Base-by-base conservation (phyloP, 1,140 invertebrate species). In the Fopius arisanus region DNA sequence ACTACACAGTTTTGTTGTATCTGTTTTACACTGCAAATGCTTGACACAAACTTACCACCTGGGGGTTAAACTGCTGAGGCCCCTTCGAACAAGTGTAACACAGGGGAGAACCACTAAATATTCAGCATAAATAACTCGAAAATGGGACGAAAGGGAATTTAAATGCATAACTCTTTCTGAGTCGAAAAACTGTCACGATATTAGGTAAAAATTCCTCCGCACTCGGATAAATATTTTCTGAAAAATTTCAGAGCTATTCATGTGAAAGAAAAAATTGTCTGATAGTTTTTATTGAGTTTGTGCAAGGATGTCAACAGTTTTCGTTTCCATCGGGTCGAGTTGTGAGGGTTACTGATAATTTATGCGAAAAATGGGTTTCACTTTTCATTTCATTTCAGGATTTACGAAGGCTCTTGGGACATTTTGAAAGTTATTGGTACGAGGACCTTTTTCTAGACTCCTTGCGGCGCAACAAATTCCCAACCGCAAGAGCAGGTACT, bases 31-130 rank as follows among this genome's bases (percentile, higher is more conserved):
- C 54, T 59, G 1, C 54, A 59, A 59, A 59, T 59, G 54, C 54
- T 59, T 59, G 54, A 59, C 54, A 59, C 54, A 28, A 59, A 59
- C 23, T 59, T 59, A 59, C 54, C 54, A 59, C 54, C 54, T 28
- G 54, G 54, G 54, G 54, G 23, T 28, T 59, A 1, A 26, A 59
- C 43, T 48, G 43, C 3, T 14, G 23, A 26, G 54, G 54, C 19
- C 19, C 54, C 54, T 59, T 19, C 14, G 4, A 12, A 26, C 54
- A 59, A 59, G 54, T 59, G 54, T 59, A 59, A 19, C 21, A 19
- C 10, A 59, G 23, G 54, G 54, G 54, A 26, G 54, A 59, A 59
- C 9, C 26, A 48, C 43, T 28, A 59, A 59, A 59, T 59, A 59
- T 59, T 59, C 54, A 59, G 19, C 23, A 59, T 59, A 59, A 59